phyloP scores from a whole-genome alignment of 2,888 invertebrate species.

The Athalia cordata region DNA sequence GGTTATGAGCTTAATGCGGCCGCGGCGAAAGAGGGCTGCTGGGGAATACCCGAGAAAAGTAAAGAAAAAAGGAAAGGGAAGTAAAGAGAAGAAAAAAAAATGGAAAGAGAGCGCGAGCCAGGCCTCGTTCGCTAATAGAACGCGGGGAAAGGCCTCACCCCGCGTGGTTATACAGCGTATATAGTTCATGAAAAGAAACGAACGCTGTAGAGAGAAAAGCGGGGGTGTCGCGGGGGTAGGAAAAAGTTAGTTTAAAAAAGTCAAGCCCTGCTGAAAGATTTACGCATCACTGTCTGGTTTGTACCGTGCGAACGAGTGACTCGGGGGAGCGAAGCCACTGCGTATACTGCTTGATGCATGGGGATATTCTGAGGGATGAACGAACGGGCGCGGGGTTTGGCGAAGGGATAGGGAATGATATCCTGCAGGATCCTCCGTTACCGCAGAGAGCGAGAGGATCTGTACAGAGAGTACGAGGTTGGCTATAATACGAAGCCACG shows the following conservation, averaged over 20 bases:
- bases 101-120: background rate
- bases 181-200: slow-evolving; percentile 36
- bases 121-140: slow-evolving; percentile 27
- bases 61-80: background rate
- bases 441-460: background rate
- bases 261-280: slow-evolving; percentile 37
- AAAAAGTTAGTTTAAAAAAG: slow-evolving; percentile 36
- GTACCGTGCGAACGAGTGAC: slow-evolving; percentile 1
- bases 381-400: no score
- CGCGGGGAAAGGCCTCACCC: slow-evolving; percentile 25
- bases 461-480: background rate
- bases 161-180: background rate
- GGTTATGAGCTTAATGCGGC: slow-evolving; percentile 40
- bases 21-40: background rate
- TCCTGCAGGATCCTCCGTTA: background rate
- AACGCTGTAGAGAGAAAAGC: slow-evolving; percentile 1
- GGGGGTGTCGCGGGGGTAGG: background rate
- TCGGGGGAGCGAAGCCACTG: slow-evolving; percentile 6
- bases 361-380: no score
- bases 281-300: slow-evolving; percentile 37
- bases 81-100: background rate
- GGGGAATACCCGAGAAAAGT: slow-evolving; percentile 6
- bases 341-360: background rate
- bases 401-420: no score
- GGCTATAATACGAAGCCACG: background rate